A percentile compares a stretch with the other conserved stretches of the same genome.
Evolutionary conservation across 2,797 vertebrate genomes (phyloP).

Genomic region (Tapera naevia): DNA sequence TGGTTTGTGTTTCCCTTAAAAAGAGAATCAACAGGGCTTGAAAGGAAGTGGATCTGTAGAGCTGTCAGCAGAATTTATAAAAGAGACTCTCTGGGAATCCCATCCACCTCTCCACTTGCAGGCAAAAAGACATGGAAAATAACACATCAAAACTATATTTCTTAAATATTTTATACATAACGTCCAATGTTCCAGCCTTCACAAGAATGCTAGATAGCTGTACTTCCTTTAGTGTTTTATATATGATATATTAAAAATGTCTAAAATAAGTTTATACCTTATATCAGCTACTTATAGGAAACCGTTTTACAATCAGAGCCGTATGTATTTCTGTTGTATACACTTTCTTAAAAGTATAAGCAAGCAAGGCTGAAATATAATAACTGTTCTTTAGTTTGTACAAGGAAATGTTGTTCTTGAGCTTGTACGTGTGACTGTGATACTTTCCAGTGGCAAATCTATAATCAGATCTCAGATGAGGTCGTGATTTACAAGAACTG

Average conservation of each 20-base stretch:
- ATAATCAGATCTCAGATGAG: neutral
- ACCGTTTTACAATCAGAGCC: neutral
- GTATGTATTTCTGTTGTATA: neutral
- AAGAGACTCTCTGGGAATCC: slow-evolving; percentile 53
- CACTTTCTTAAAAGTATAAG: neutral
- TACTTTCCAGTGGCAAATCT: neutral
- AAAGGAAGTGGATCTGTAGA: slow-evolving; percentile 53
- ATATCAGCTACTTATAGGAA: neutral
- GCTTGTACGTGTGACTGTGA: neutral
- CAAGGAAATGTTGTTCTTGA: neutral
- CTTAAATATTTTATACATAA: slow-evolving; percentile 69
- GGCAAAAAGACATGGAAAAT: slow-evolving; percentile 45
- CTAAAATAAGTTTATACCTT: slow-evolving; percentile 25
- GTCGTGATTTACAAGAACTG: slow-evolving; percentile 5
- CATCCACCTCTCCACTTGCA: slow-evolving; percentile 44
- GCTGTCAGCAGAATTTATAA: slow-evolving; percentile 65
- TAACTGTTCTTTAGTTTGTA: neutral
- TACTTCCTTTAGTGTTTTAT: slow-evolving; percentile 57
- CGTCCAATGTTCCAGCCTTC: slow-evolving; percentile 46
- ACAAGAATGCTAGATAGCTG: slow-evolving; percentile 13
- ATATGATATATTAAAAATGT: slow-evolving; percentile 41
- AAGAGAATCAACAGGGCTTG: slow-evolving; percentile 17
- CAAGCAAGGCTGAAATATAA: neutral
- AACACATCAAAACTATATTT: slow-evolving; percentile 61
- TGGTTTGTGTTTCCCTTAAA: slow-evolving; percentile 24